Conservation (phyloP, 2,797 vertebrate species). For the Microctenopoma lineatum region DNA sequence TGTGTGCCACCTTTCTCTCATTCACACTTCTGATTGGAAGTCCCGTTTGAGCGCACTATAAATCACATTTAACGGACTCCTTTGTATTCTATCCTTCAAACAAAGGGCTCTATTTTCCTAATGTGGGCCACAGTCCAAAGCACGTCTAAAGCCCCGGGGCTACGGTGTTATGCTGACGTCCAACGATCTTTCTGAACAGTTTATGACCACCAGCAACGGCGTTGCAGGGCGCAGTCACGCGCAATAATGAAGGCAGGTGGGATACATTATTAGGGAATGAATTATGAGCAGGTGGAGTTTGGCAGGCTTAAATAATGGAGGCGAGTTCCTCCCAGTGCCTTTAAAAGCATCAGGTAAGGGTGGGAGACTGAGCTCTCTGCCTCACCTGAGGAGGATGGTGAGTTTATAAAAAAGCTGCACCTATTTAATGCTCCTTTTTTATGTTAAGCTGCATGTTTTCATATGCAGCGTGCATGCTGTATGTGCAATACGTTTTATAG, state of each 20-base stretch:
- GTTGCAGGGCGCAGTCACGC: not conserved
- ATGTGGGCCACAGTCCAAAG: not conserved
- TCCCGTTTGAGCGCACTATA: slow-evolving; percentile 38
- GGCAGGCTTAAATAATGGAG: not conserved
- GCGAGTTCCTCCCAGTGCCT: no score
- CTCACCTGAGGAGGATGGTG: no score
- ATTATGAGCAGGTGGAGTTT: not conserved
- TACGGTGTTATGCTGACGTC: not conserved
- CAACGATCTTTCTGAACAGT: no score
- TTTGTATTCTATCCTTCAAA: slow-evolving; percentile 31
- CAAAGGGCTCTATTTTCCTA: not conserved
- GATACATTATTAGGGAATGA: not conserved
- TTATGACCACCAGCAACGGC: not conserved
- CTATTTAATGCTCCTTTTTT: no score
- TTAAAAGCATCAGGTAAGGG: no score
- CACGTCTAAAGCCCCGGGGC: no score
- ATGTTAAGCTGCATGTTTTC: no score
- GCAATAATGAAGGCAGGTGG: no score
- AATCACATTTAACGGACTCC: slow-evolving; percentile 51
- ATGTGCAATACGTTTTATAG: no score
- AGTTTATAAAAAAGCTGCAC: no score
- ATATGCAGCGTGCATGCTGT: no score
- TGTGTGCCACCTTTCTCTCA: slow-evolving; percentile 72
- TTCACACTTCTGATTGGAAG: slow-evolving; percentile 52
- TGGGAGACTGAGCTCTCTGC: no score